Evolutionary conservation across 2,113 vertebrate species (phyloP).

Genomic region (Piliocolobus tephrosceles): DNA sequence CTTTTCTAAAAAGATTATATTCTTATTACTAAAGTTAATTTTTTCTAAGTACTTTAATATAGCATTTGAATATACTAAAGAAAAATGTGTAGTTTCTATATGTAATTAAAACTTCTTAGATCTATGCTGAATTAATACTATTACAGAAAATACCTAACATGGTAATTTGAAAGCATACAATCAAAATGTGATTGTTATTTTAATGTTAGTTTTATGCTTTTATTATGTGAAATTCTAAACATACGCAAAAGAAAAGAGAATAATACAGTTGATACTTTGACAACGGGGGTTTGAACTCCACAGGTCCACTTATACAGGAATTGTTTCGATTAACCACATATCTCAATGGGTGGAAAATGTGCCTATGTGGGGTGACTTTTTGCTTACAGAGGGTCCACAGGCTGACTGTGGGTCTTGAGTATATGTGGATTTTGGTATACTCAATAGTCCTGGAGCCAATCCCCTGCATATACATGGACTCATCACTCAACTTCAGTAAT

Average conservation of each 20-base stretch:
- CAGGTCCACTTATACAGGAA: not conserved
- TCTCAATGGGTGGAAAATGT: not conserved
- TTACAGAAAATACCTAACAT: not conserved
- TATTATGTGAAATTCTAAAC: not conserved
- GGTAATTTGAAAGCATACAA: conserved; percentile 4
- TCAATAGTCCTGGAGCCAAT: not conserved
- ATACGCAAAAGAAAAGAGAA: not conserved
- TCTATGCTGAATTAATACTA: not conserved
- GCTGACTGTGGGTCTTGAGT: not conserved
- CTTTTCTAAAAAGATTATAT: not conserved
- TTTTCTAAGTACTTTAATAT: conserved; percentile 9
- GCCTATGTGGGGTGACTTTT: not conserved
- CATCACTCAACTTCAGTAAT: not conserved
- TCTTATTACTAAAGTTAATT: not conserved
- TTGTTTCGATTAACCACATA: not conserved
- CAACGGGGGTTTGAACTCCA: not conserved
- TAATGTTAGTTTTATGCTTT: not conserved
- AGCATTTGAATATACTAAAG: not conserved
- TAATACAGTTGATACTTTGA: not conserved
- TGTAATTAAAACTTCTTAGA: not conserved
- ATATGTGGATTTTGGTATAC: not conserved
- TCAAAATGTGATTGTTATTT: not conserved
- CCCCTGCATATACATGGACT: not conserved
- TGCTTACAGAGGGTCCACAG: not conserved
- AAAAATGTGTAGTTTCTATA: not conserved